Evolutionary conservation across 2,888 invertebrate species (phyloP).

Genomic region (Mimumesa dahlbomi): DNA sequence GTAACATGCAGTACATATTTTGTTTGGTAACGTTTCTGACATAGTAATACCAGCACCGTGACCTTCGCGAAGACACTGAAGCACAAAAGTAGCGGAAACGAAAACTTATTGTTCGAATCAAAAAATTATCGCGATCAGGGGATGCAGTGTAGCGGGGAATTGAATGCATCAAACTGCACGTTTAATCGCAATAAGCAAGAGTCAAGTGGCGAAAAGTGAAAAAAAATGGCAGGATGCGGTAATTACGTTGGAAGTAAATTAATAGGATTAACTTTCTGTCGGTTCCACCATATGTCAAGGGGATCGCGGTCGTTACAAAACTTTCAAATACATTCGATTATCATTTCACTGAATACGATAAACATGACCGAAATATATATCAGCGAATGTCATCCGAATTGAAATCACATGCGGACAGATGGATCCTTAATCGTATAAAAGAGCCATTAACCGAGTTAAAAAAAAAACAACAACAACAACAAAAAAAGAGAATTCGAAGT

Average conservation of each 20-base stretch:
- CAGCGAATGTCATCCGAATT: too few relatives aligned
- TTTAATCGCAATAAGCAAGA: constrained; percentile 29
- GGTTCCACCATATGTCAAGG: constrained; percentile 17
- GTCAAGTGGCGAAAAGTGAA: constrained; percentile 22
- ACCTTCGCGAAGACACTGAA: constrained; percentile 9
- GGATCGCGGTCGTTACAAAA: neutral
- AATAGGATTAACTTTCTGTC: constrained; percentile 21
- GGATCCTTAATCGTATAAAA: too few relatives aligned
- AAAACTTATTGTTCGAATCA: constrained; percentile 25
- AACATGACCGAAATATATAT: too few relatives aligned
- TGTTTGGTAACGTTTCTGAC: too few relatives aligned
- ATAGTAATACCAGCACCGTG: too few relatives aligned
- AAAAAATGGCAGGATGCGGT: constrained; percentile 44
- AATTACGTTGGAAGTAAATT: constrained; percentile 45
- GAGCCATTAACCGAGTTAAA: too few relatives aligned
- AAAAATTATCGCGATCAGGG: constrained; percentile 37
- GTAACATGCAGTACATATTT: too few relatives aligned
- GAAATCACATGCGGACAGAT: too few relatives aligned
- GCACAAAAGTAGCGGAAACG: neutral
- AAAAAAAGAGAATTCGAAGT: too few relatives aligned
- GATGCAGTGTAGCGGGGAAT: constrained; percentile 36
- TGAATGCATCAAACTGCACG: constrained; percentile 44
- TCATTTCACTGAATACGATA: too few relatives aligned
- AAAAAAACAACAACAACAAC: too few relatives aligned
- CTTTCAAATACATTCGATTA: too few relatives aligned